phyloP scores from a whole-genome alignment of 2,888 invertebrate species.

The Drosophila limbata region DNA sequence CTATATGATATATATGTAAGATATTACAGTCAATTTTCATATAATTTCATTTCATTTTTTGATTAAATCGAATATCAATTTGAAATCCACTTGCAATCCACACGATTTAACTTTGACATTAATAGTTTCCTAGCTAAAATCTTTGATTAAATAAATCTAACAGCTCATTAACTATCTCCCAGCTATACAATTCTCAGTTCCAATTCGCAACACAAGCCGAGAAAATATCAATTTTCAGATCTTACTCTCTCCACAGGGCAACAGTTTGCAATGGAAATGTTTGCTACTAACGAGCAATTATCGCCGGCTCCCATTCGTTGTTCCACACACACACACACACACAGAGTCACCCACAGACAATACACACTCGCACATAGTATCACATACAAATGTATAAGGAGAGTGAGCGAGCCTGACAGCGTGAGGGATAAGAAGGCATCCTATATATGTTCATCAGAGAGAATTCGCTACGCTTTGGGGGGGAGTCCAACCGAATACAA shows the following conservation, averaged over 20 bases:
- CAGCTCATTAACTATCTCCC: not conserved
- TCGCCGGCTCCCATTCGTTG: slow-evolving; percentile 73
- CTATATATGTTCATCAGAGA: slow-evolving; percentile 39
- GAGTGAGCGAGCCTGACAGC: slow-evolving; percentile 2
- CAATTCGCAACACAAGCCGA: slow-evolving; percentile 25
- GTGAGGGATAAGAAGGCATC: slow-evolving; percentile 41
- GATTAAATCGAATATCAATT: not conserved
- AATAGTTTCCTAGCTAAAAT: not conserved
- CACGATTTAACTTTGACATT: not conserved
- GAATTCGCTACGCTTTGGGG: slow-evolving; percentile 81
- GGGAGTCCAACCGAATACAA: slow-evolving; percentile 64
- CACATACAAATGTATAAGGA: not conserved
- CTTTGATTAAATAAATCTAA: not conserved
- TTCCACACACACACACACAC: slow-evolving; percentile 35
- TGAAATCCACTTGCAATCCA: slow-evolving; percentile 8
- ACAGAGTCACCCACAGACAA: slow-evolving; percentile 28
- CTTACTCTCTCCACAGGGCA: slow-evolving; percentile 15
- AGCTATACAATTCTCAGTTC: slow-evolving; percentile 3
- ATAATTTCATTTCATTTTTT: too few species aligned
- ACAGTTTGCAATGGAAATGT: slow-evolving; percentile 38
- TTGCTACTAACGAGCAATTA: slow-evolving; percentile 80
- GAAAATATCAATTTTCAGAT: slow-evolving; percentile 25
- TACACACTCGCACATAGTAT: slow-evolving; percentile 13
- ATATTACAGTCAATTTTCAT: too few species aligned
- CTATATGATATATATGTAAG: too few species aligned